Evolutionary conservation across 92 coral and sea anemone genomes (phyloP), one percentile per base, ranked within the genome.

Genomic region (Meandrina meandrites): DNA sequence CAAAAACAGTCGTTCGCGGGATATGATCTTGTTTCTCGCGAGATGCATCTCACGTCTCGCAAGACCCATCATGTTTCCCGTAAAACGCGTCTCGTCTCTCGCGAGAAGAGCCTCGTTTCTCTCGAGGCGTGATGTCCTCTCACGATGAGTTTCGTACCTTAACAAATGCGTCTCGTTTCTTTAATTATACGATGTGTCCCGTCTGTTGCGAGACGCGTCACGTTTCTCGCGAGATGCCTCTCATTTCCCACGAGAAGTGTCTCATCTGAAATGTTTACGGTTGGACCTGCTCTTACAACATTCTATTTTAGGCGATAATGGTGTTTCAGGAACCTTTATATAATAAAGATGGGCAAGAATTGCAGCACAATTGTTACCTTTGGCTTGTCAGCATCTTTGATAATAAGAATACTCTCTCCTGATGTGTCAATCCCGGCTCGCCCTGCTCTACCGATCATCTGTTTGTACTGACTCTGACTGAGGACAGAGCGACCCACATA

Each of bases 371-470:
- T 30, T 31, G 36, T 50, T 76, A 96, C 99, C 96, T 95, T 93
- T 10, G 90, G 70, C 62, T 91, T 95, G 67, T 97, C 99, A 72
- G 89, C 87, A 64, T 90, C 93, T 75, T 97, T 93, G 72, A 97
- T 19, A 19, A 97, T 89, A 66, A 97, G 80, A 80, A 97, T 97
- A 80, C 99, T 97, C 50, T 97, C 99, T 71, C 99, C 99, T 47
- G 99, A 94, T 14, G 98, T 94, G 79, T 97, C 99, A 80, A 97
- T 97, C 12, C 99, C 99, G 50, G 99, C 98, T 84, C 99, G 90
- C 12, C 99, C 99, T 21, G 99, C 99, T 24, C 99, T 93, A 68
- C 99, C 99, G 73, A 95, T 88, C 99, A 97, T 97, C 90, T 97
- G 99, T 69, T 97, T 97, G 92, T 97, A 97, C 62, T 97, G 99